Evolutionary conservation across 2,113 vertebrate genomes (phyloP), one percentile per base, ranked within the genome.

Genomic region (Ochotona princeps): DNA sequence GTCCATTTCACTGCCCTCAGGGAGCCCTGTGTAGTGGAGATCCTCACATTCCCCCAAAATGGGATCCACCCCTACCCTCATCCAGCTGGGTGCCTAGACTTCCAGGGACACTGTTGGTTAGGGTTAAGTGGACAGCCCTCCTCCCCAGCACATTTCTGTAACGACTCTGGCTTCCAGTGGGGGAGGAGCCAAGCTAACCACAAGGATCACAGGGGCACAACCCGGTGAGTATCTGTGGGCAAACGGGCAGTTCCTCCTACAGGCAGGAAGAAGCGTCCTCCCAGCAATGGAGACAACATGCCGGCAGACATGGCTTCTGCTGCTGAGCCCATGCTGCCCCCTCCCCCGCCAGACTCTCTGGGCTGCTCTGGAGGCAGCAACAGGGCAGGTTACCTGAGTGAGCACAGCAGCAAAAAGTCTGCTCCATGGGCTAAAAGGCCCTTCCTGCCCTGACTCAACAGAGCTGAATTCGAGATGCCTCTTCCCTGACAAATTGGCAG

Each of bases 401-500:
- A 25, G 88, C 75, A 92, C 94, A 83, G 87, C 86, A 18, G 15
- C 79, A 44, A 35, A 38, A 54, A 83, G 72, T 47, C 65, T 86
- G 73, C 83, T 73, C 66, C 93, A 44, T 86, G 25, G 83, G 92
- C 83, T 95, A 78, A 65, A 32, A 30, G 38, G 82, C 20, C 67
- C 20, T 18, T 21, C 35, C 32, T 9, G 7, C 54, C 47, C 38
- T 84, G 87, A 51, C 82, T 79, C 14, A 60, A 95, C 81, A 89
- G 0, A 94, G 91, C 75, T 90, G 85, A 76, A 54, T 83, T 95
- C 95, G 95, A 84, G 95, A 91, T 67, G 21, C 15, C 67, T 79
- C 86, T 84, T 88, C 87, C 90, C 74, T 20, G 86, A 81, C 93
- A 91, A 83, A 74, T 1, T 66, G 63, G 74, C 60, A 83, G 91